Conservation (phyloP, 1,140 invertebrate species). For the Pteromalus puparum region DNA sequence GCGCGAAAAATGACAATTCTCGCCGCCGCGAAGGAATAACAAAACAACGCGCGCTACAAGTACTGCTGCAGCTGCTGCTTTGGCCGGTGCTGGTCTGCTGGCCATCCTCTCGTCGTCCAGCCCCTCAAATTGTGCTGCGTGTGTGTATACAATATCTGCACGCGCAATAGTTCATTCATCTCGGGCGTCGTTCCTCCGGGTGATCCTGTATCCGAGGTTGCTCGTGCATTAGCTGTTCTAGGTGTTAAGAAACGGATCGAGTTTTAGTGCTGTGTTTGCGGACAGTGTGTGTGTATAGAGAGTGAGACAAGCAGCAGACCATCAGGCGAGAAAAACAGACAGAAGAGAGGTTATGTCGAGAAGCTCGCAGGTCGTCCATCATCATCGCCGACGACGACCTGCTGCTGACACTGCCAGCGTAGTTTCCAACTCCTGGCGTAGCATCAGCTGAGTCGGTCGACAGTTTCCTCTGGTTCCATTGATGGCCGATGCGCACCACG, state of each 20-base stretch:
- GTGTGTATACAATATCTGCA: not conserved
- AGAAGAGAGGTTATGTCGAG: slow-evolving; percentile 39
- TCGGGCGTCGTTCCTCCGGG: slow-evolving; percentile 13
- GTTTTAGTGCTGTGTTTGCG: not conserved
- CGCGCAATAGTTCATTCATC: not conserved
- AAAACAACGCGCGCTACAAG: not conserved
- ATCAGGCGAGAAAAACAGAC: not conserved
- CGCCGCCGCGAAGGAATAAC: not conserved
- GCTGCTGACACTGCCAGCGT: not conserved
- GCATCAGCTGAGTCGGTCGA: not conserved
- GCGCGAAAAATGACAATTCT: slow-evolving; percentile 36
- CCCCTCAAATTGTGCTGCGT: not conserved
- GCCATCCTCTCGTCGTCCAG: not conserved
- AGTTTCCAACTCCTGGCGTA: not conserved
- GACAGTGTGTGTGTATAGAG: not conserved
- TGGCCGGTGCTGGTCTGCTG: slow-evolving; percentile 11
- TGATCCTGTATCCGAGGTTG: not conserved
- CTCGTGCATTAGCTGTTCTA: not conserved
- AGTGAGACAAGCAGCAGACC: not conserved
- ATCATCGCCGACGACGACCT: slow-evolving; percentile 18
- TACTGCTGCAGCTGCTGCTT: not conserved
- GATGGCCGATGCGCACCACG: no score
- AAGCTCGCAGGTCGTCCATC: not conserved
- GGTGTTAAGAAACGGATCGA: not conserved
- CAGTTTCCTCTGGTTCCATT: slow-evolving; percentile 25